Conservation (phyloP, 92 coral and sea anemone species). For the Heteractis magnifica region DNA sequence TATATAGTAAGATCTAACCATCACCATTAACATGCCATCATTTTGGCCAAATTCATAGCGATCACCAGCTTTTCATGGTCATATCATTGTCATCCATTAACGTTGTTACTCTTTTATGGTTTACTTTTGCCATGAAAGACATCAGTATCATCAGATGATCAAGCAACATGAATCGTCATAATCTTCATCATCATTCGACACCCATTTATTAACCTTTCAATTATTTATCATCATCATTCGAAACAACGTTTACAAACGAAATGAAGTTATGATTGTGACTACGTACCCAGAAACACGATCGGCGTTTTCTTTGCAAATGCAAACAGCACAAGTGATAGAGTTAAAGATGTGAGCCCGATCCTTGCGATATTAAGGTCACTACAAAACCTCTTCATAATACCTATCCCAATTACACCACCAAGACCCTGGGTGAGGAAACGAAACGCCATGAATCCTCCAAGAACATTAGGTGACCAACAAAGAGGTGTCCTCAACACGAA, state of each 20-base stretch:
- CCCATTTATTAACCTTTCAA: neutral
- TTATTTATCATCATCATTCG: neutral
- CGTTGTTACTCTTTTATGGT: no score
- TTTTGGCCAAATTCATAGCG: no score
- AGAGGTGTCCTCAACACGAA: constrained; percentile 73
- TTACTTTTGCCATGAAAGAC: no score
- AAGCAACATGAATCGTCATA: no score
- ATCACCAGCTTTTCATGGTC: no score
- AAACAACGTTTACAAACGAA: neutral
- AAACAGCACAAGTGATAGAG: constrained; percentile 55
- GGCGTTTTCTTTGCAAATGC: constrained; percentile 56
- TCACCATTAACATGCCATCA: neutral
- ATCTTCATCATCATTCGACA: neutral
- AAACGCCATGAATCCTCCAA: constrained; percentile 74
- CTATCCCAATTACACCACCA: constrained; percentile 74
- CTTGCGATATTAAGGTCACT: constrained; percentile 59
- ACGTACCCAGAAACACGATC: constrained; percentile 74
- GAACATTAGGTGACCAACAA: constrained; percentile 70
- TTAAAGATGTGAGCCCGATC: constrained; percentile 57
- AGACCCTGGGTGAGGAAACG: constrained; percentile 66
- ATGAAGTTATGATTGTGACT: neutral
- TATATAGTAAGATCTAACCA: neutral
- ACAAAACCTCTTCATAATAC: constrained; percentile 48
- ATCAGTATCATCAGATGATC: no score
- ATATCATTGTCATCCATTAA: no score